phyloP scores from a whole-genome alignment of 2,113 vertebrate genomes.

The Podocnemis expansa region DNA sequence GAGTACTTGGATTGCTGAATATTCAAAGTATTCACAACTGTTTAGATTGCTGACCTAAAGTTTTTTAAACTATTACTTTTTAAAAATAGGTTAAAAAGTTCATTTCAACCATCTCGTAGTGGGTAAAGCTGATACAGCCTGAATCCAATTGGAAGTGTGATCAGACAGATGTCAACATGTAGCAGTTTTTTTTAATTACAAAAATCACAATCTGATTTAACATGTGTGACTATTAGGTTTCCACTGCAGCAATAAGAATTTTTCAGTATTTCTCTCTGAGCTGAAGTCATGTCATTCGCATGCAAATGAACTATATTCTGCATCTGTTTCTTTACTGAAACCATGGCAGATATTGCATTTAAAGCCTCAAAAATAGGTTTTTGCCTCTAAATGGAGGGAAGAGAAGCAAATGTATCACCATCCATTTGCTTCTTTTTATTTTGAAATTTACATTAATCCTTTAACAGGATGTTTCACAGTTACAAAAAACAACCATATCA shows the following conservation, averaged over 20 bases:
- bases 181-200: slow-evolving; percentile 42
- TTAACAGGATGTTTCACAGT: slow-evolving; percentile 76
- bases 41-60: slow-evolving; percentile 69
- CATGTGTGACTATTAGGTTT: slow-evolving; percentile 75
- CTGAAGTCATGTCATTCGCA: slow-evolving; percentile 85
- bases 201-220: slow-evolving; percentile 77
- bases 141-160: slow-evolving; percentile 60
- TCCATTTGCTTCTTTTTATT: slow-evolving; percentile 75
- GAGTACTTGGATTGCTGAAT: slow-evolving; percentile 2
- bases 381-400: slow-evolving; percentile 71
- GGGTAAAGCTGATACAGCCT: slow-evolving; percentile 50
- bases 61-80: slow-evolving; percentile 40
- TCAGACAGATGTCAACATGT: slow-evolving; percentile 65
- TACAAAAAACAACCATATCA: too few relatives aligned
- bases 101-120: slow-evolving; percentile 59
- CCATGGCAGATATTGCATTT: slow-evolving; percentile 84
- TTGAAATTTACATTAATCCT: slow-evolving; percentile 68
- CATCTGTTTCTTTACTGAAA: slow-evolving; percentile 78
- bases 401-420: slow-evolving; percentile 67
- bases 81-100: slow-evolving; percentile 69
- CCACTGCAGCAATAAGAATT: slow-evolving; percentile 74
- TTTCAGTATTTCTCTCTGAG: slow-evolving; percentile 81
- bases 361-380: slow-evolving; percentile 82
- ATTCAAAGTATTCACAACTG: slow-evolving; percentile 45
- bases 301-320: slow-evolving; percentile 81